Percentiles rank a stretch among this genome's conserved stretches.
Conservation (phyloP, 2,113 vertebrate genomes). For the Peromyscus leucopus region DNA sequence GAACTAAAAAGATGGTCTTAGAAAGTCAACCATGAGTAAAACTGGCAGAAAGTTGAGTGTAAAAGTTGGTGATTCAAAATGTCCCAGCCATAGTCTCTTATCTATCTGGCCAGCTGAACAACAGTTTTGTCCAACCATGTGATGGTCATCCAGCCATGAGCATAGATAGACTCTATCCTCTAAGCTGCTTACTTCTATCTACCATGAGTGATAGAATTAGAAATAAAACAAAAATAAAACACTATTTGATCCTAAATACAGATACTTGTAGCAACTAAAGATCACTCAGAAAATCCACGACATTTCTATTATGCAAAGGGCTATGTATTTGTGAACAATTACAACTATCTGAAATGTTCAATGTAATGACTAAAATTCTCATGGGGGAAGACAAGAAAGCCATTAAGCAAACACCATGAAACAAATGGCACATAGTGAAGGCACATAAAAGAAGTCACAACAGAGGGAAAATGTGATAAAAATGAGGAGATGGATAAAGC, state of each 20-base stretch:
- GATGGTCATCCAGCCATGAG: not conserved
- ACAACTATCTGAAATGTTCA: not conserved
- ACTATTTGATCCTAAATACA: not conserved
- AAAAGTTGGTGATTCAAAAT: not conserved
- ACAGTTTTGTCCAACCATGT: not conserved
- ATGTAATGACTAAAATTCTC: not conserved
- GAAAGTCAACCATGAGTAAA: not conserved
- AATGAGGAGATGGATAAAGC: not conserved
- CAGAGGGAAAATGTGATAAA: not conserved
- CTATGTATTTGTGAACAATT: not conserved
- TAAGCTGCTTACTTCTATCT: constrained; percentile 8
- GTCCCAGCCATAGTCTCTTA: not conserved
- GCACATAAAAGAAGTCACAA: not conserved
- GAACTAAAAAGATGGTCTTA: not conserved
- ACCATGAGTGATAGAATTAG: not conserved
- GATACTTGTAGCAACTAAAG: not conserved
- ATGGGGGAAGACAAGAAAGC: not conserved
- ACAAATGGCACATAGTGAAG: not conserved
- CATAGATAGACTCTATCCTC: not conserved
- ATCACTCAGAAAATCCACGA: not conserved
- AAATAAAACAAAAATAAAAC: not conserved
- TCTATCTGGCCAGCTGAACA: not conserved
- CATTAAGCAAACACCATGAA: not conserved
- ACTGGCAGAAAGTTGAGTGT: not conserved
- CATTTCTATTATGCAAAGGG: not conserved